Evolutionary conservation across 2,888 invertebrate genomes (phyloP), one percentile per base, ranked within the genome.

Genomic region (Drosophila subsilvestris): DNA sequence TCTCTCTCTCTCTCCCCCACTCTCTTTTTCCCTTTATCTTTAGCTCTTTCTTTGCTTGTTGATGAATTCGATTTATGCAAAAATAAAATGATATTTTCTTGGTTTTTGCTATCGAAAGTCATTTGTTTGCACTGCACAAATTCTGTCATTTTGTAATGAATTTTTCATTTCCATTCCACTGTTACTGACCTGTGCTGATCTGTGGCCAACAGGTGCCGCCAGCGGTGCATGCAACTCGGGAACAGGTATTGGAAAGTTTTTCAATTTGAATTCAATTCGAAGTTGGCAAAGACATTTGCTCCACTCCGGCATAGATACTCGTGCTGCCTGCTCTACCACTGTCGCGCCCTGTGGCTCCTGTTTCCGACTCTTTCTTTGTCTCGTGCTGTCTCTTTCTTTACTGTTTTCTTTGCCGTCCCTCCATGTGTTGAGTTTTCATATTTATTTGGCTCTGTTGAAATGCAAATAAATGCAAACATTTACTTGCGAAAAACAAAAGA

Each of bases 381-480:
- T 25, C n/a, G 22, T 25, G 10, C 22, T 10, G 47, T n/a, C 14
- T 56, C 49, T 8, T 20, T 32, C 25, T 2, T n/a, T 14, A 0
- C 7, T 17, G 25, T 42, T 51, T n/a, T 43, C 56, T 61, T 25
- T 20, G n/a, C n/a, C n/a, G n/a, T n/a, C 17, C 44, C 27, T 43
- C 7, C 25, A 20, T 51, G 20, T 18, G 66, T 54, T 66, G 66
- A 49, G 66, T 48, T 66, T 66, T 55, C 54, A 55, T 66, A 66
- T 66, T 66, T 66, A 68, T 68, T 78, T 76, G 70, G 78, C 75
- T 71, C 68, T 53, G 73, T 70, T 82, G 51, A 80, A 83, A 83
- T 86, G 84, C 76, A 82, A 82, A 82, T 81, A 76, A 76, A 83
- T 82, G 86, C 74, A 78, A 82, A 86, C 86, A 72, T 74, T 74